phyloP scores from a whole-genome alignment of 2,113 vertebrate genomes.

The Nanorana parkeri region DNA sequence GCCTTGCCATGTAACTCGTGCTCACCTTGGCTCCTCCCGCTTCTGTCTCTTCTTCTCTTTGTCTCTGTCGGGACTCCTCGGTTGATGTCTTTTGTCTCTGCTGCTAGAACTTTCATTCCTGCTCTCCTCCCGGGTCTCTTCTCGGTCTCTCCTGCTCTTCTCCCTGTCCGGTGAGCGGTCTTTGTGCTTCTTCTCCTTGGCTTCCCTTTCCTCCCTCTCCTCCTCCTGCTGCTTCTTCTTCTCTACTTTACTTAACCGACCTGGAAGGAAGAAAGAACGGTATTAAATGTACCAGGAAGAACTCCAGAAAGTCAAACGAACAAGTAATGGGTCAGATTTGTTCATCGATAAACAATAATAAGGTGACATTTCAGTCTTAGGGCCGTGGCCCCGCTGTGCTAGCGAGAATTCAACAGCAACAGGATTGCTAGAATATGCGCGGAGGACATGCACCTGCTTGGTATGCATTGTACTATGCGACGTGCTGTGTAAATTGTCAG shows the following conservation, averaged over 20 bases:
- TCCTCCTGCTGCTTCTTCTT: slow-evolving; percentile 77
- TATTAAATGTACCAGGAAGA: neutral
- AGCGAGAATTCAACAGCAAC: too few relatives aligned
- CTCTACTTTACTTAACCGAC: slow-evolving; percentile 78
- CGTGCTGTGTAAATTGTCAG: too few relatives aligned
- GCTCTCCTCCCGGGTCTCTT: slow-evolving; percentile 23
- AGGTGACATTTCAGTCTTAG: too few relatives aligned
- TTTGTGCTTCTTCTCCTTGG: neutral
- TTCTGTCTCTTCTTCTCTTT: slow-evolving; percentile 35
- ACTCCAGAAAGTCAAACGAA: too few relatives aligned
- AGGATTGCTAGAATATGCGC: too few relatives aligned
- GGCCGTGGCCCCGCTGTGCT: too few relatives aligned
- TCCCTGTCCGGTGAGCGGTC: neutral
- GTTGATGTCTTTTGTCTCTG: slow-evolving; percentile 41
- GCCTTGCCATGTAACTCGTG: neutral
- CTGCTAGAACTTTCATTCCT: slow-evolving; percentile 2
- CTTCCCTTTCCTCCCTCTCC: slow-evolving; percentile 57
- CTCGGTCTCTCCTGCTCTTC: slow-evolving; percentile 52
- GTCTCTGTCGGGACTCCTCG: slow-evolving; percentile 20
- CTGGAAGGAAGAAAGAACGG: slow-evolving; percentile 58
- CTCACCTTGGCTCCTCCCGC: slow-evolving; percentile 9
- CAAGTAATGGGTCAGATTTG: too few relatives aligned
- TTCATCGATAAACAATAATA: too few relatives aligned
- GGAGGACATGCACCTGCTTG: too few relatives aligned
- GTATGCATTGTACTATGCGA: too few relatives aligned